These are phyloP conservation scores for Stomatorhinus walkeri DNA, from an alignment of 2,797 vertebrate genomes.

Conservation along the genomic window DNA sequence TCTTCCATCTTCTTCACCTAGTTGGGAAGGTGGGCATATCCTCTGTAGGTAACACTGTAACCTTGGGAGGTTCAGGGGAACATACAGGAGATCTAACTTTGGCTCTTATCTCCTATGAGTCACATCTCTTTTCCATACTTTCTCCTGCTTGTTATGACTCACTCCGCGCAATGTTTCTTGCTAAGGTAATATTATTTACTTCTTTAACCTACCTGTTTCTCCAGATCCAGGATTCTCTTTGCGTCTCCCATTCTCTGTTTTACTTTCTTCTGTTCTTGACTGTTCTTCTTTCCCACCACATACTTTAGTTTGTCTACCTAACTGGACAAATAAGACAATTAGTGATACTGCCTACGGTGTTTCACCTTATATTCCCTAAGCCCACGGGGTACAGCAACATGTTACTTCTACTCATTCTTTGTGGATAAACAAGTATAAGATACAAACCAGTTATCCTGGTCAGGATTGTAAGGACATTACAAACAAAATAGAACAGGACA, in stretches of 20 bases:
- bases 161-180: background rate
- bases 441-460: background rate
- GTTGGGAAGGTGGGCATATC: background rate
- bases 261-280: slow-evolving; percentile 62
- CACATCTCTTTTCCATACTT: background rate
- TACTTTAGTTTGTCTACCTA: slow-evolving; percentile 77
- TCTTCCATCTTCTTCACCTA: slow-evolving; percentile 64
- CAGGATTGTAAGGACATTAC: background rate
- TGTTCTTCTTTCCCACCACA: slow-evolving; percentile 59
- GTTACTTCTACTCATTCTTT: background rate
- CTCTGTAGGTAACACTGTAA: background rate
- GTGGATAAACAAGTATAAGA: background rate
- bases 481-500: background rate
- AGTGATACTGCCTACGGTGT: background rate
- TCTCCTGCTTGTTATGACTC: background rate
- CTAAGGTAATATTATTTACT: background rate
- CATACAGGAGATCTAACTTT: background rate
- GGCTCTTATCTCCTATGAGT: background rate
- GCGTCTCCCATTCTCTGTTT: slow-evolving; percentile 66
- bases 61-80: background rate
- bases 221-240: slow-evolving; percentile 78
- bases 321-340: slow-evolving; percentile 4
- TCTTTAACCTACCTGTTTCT: slow-evolving; percentile 64
- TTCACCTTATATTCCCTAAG: background rate
- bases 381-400: background rate